Evolutionary conservation across 2,888 invertebrate species (phyloP).

Genomic region (Pristionchus japonicus): DNA sequence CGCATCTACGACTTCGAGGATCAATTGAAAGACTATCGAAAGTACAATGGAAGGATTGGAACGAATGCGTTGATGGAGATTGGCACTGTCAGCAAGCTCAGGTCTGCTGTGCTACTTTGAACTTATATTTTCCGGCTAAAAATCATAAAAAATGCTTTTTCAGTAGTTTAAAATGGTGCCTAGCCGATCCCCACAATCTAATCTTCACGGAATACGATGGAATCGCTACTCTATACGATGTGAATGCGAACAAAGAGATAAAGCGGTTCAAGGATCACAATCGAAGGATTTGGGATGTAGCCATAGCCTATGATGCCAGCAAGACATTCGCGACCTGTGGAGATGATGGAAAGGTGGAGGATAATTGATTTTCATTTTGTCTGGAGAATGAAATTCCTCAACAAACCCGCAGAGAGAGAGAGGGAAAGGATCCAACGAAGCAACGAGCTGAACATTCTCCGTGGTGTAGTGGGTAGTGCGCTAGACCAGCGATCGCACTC

Average conservation of each 20-base stretch:
- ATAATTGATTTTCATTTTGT: not conserved
- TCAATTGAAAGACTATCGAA: not conserved
- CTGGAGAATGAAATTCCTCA: not conserved
- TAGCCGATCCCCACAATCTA: not conserved
- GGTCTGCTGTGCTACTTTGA: not conserved
- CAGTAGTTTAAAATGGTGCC: not conserved
- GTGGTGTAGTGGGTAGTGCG: slow-evolving; percentile 26
- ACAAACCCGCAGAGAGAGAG: not conserved
- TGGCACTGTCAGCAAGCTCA: not conserved
- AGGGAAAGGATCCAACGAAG: not conserved
- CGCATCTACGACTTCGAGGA: slow-evolving; percentile 21
- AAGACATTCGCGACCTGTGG: not conserved
- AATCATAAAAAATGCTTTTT: not conserved
- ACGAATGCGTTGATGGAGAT: not conserved
- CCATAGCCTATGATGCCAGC: not conserved
- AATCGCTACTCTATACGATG: not conserved
- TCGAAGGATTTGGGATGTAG: slow-evolving; percentile 6
- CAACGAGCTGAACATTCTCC: not conserved
- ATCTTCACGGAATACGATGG: slow-evolving; percentile 4
- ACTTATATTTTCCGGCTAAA: not conserved
- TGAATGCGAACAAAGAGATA: not conserved
- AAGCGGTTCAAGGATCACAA: slow-evolving; percentile 2
- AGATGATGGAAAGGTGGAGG: slow-evolving; percentile 36
- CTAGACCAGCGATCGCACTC: not conserved
- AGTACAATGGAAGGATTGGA: not conserved